Evolutionary conservation across 2,113 vertebrate genomes (phyloP), one percentile per base, ranked within the genome.

Genomic region (Hippoglossus stenolepis): DNA sequence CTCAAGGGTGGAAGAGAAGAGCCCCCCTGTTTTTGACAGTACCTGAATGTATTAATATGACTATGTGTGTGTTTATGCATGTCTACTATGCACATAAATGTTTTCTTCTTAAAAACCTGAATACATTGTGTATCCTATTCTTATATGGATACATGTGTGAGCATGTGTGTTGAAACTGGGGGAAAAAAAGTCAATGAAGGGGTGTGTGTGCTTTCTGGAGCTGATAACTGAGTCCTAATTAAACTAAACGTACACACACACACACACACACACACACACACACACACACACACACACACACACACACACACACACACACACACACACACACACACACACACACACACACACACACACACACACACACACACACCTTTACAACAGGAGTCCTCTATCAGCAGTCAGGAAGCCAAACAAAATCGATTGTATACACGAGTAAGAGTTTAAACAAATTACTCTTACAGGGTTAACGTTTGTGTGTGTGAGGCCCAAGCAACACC

Each of bases 351-450:
- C 23, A 24, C 24, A 24, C 24, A 24, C 24, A 24, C 24, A 24
- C 24, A 24, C 24, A 24, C 24, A 24, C 24, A 24, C 28, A 53
- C 1, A 1, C 65, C 18, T 35, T 65, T 63, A 68, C 24, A 58
- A 51, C 62, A 58, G 9, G 18, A 56, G 18, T 26, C 49, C 28
- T 13, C 31, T 58, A 59, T 73, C 72, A 71, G n/a, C 6, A 49
- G 38, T 6, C 69, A 66, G 54, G 15, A 62, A 57, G 63, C 20
- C 10, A 75, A 85, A 67, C 62, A 72, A 79, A 5, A 45, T 49
- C 13, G 26, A 57, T 7, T 65, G 63, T 65, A 35, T 76, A 53
- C 13, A n/a, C 21, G 54, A 67, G 20, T 57, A 31, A 56, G n/a
- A 58, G 60, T 59, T 59, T 65, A 69, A 67, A 58, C 53, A 51